A percentile compares a stretch with the other conserved stretches of the same genome.
phyloP scores from a whole-genome alignment of 2,113 vertebrate genomes.

The Trogon melanurus region DNA sequence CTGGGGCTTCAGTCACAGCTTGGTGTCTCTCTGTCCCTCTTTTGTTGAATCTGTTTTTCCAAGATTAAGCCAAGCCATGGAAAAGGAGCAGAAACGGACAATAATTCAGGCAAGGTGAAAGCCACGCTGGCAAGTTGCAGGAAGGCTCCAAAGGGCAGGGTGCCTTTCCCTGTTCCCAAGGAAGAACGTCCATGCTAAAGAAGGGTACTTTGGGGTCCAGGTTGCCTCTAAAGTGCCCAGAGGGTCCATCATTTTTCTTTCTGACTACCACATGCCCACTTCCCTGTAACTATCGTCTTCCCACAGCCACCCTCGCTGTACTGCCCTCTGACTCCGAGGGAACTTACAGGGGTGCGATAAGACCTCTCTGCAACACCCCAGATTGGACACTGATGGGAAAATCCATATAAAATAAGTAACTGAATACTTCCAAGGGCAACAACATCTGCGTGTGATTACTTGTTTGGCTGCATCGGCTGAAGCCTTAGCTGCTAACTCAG shows the following conservation, averaged over 20 bases:
- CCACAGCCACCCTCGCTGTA: background rate
- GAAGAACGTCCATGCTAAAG: background rate
- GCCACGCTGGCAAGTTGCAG: background rate
- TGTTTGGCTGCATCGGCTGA: slow-evolving; percentile 21
- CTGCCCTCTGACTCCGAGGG: background rate
- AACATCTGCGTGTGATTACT: background rate
- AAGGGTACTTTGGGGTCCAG: background rate
- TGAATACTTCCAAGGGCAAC: background rate
- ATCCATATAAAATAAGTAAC: background rate
- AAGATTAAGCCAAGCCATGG: background rate
- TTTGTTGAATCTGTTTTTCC: background rate
- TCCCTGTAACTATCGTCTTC: background rate
- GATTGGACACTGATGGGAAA: background rate
- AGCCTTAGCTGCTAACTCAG: slow-evolving; percentile 56
- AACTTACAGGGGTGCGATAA: rapidly evolving
- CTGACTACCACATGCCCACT: background rate
- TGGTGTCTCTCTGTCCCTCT: background rate
- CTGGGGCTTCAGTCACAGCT: background rate
- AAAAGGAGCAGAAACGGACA: background rate
- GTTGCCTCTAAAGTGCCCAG: background rate
- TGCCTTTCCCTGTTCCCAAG: background rate
- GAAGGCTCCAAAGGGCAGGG: background rate
- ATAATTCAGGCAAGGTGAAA: background rate
- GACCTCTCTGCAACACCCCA: background rate
- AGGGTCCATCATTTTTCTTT: background rate